Evolutionary conservation across 2,797 vertebrate species (phyloP), one percentile per base, ranked within the genome.

Genomic region (Acanthopagrus latus): DNA sequence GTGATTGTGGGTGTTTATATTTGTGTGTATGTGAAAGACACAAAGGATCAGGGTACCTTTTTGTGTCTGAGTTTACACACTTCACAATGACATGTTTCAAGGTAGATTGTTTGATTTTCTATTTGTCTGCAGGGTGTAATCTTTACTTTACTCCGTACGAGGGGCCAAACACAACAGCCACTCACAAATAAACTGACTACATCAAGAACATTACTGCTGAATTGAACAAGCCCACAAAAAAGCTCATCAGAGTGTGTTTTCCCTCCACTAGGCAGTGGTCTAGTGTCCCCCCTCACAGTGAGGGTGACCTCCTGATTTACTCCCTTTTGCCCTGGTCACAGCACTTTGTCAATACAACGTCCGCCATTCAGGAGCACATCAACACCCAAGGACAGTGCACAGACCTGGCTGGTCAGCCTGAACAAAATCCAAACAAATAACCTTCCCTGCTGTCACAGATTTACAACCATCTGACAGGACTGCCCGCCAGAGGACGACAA

Each of bases 261-360:
- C 17, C 21, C 16, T 56, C 20, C 73, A 48, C 10, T 1, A 65
- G 48, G 71, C 46, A 33, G 33, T 21, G 51, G 56, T 64, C 29
- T 23, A 56, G 43, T 74, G 57, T 73, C 72, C 66, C 78, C 78
- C 78, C 66, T 81, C 54, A 59, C 78, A 65, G 85, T 76, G 71
- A 85, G 77, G 76, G 68, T 90, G 92, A 93, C 89, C 91, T 88
- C 60, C 60, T 92, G 88, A 94, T 94, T 95, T 93, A 94, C 90
- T 93, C 69, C 85, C 79, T 63, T 88, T 84, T 89, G 81, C 88
- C 74, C 86, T 54, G 76, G 81, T 87, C 80, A 86, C 73, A 82
- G 82, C 64, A 87, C 88, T 93, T 89, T 82, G 90, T 93, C 92
- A 89, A 81, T 90, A 84, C 70, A 74, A 69, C 76, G 63, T 84